Base-by-base conservation (phyloP, 2,797 vertebrate species). In the Sciaenops ocellatus region DNA sequence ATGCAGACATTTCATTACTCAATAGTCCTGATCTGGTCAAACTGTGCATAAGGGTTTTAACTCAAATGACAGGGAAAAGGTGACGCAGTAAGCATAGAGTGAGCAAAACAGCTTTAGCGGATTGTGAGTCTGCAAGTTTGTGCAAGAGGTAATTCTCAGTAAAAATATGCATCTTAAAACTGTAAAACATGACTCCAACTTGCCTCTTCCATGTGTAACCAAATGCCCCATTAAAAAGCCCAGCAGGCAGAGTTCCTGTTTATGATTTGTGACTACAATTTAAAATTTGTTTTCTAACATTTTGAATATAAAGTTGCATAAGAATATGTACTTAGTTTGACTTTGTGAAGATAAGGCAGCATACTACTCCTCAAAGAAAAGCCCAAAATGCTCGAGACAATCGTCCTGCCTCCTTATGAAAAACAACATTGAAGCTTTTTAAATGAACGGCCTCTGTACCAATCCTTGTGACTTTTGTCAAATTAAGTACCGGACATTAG, bases 51-150 rank as follows among this genome's bases (percentile, higher is more conserved):
- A 56, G 20, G 28, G 13, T 50, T 78, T 78, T 48, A 20, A 48
- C 3, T 52, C 7, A 42, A 67, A 56, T 44, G n/a, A 62, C 48
- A 62, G 22, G 18, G 50, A 73, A 61, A 80, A 24, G 48, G 38
- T 54, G 62, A 24, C 11, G 26, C 7, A 55, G 60, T 51, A 20
- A 30, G 15, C 11, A 72, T 17, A 65, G 15, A 52, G 44, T 61
- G 18, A 55, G 44, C 44, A 65, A 76, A 42, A 38, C 34, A 62
- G 30, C n/a, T 65, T 56, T 12, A 24, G 54, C 5, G 28, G 26
- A 6, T 41, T 47, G 59, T 10, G 10, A 76, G 66, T 18, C 51
- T 46, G 17, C 76, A 71, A 69, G 75, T 78, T 68, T 59, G 65
- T 44, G 59, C 59, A 69, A 28, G 76, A 73, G 5, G n/a, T 22